A percentile compares a stretch with the other conserved stretches of the same genome.
Conservation (phyloP, 2,113 vertebrate species). For the Cryptotis parvus region DNA sequence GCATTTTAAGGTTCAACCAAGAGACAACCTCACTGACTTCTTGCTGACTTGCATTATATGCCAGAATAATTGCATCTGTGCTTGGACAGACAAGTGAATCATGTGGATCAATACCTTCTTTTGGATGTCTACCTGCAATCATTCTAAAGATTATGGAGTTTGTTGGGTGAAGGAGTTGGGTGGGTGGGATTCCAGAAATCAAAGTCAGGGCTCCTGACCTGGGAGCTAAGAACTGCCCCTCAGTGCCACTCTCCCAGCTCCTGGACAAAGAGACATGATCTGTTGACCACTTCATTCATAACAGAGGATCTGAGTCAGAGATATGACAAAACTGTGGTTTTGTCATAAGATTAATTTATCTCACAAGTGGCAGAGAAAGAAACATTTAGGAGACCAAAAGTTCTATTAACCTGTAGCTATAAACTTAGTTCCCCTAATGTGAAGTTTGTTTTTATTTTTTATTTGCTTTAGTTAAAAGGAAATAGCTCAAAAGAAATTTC, state of each 20-base stretch:
- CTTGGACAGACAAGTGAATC: too few species aligned
- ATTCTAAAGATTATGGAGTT: too few species aligned
- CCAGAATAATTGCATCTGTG: too few species aligned
- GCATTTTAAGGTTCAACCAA: neutral
- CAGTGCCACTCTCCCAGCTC: neutral
- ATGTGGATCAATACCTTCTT: too few species aligned
- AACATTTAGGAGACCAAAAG: neutral
- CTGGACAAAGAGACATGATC: neutral
- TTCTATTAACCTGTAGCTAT: neutral
- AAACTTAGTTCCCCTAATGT: conserved; percentile 17
- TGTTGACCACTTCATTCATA: neutral
- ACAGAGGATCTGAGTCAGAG: neutral
- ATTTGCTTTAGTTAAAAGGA: neutral
- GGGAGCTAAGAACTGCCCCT: too few species aligned
- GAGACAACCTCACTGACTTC: neutral
- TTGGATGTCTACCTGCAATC: too few species aligned
- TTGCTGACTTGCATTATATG: neutral
- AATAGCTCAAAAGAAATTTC: conserved; percentile 27
- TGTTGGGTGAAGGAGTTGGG: neutral
- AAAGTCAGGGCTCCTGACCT: too few species aligned
- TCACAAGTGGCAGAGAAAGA: neutral
- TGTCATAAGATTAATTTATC: conserved; percentile 22
- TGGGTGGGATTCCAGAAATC: neutral
- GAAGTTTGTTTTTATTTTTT: neutral
- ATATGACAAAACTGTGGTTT: neutral